phyloP scores from a whole-genome alignment of 2,888 invertebrate species.

The Tipula lateralis region DNA sequence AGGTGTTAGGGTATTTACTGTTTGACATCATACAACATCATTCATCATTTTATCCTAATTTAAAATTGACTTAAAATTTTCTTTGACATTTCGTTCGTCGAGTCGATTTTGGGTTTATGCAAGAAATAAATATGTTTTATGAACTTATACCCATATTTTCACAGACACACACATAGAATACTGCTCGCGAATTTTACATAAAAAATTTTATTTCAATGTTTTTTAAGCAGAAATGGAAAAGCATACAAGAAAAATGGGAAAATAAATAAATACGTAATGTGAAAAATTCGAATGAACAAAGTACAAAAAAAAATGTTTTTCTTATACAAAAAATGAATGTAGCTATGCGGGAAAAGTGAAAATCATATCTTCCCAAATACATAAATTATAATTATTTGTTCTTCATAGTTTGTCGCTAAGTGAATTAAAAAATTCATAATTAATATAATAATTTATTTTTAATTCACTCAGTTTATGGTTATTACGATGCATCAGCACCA shows the following conservation, averaged over 20 bases:
- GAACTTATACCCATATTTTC: neutral
- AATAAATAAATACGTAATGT: constrained; percentile 12
- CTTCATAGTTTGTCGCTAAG: neutral
- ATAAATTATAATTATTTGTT: neutral
- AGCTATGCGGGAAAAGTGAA: neutral
- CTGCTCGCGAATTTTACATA: neutral
- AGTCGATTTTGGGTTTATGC: neutral
- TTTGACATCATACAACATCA: neutral
- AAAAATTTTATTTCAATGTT: constrained; percentile 13
- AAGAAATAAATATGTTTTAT: neutral
- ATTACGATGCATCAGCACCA: too few relatives aligned
- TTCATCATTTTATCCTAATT: neutral
- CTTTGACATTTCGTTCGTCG: neutral
- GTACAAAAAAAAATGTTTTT: neutral
- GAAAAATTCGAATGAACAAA: neutral
- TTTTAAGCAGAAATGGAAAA: neutral
- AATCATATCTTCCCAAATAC: neutral
- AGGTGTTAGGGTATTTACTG: neutral
- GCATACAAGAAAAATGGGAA: neutral
- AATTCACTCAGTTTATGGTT: too few relatives aligned
- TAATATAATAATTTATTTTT: too few relatives aligned
- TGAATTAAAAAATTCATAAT: neutral
- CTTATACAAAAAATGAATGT: neutral
- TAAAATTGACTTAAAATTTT: neutral
- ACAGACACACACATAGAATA: neutral